Conservation (phyloP, 2,888 invertebrate genomes). For the Anorthoa munda region DNA sequence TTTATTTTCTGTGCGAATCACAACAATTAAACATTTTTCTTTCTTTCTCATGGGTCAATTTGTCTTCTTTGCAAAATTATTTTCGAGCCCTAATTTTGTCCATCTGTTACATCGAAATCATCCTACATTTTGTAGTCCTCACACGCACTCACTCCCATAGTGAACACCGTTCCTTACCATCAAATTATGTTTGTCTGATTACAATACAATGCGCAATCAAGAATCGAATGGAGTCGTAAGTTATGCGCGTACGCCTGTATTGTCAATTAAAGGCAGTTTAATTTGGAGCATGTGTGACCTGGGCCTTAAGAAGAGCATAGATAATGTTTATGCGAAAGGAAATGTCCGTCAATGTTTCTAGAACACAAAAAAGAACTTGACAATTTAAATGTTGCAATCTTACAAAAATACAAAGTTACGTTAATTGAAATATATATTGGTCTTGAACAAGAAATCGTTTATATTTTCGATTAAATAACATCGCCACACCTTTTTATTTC, state of each 20-base stretch:
- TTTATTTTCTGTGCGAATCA: too few species aligned
- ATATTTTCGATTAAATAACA: slow-evolving; percentile 27
- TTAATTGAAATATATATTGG: background rate
- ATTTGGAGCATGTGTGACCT: slow-evolving; percentile 58
- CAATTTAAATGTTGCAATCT: background rate
- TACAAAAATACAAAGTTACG: background rate
- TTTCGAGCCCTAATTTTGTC: background rate
- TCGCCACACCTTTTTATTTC: slow-evolving; percentile 14
- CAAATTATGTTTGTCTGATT: slow-evolving; percentile 76
- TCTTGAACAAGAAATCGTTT: background rate
- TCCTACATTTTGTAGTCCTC: slow-evolving; percentile 16
- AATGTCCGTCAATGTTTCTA: background rate
- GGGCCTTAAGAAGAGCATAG: background rate
- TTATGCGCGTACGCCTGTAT: slow-evolving; percentile 40
- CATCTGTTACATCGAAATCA: background rate
- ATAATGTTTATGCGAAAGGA: background rate
- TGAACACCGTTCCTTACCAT: slow-evolving; percentile 58
- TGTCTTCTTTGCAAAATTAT: background rate
- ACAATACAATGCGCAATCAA: slow-evolving; percentile 88
- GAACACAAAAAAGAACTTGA: background rate
- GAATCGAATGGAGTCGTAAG: slow-evolving; percentile 66
- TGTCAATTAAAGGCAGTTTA: slow-evolving; percentile 55
- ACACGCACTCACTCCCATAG: slow-evolving; percentile 24
- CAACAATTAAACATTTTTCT: too few species aligned
- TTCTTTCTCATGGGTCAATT: too few species aligned